Conservation (phyloP, 2,797 vertebrate genomes). For the Sebastes goodei region DNA sequence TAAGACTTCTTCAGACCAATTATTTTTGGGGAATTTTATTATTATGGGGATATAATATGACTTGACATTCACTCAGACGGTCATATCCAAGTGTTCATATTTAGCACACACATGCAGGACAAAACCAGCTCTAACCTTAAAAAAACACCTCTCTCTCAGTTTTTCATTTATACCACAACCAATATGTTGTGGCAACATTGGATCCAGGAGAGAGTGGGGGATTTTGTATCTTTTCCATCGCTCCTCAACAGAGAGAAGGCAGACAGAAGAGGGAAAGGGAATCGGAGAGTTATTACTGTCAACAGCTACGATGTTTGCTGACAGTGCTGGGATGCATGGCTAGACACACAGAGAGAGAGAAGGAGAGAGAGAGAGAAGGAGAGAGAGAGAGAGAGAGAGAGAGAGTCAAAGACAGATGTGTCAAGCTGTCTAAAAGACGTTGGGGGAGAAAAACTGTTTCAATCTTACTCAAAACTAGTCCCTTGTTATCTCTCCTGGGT, state of each 20-base stretch:
- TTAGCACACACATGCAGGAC: not conserved
- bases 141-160: not conserved
- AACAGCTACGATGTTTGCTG: constrained; percentile 34
- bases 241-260: not conserved
- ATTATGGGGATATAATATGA: not conserved
- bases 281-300: constrained; percentile 43
- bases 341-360: not conserved
- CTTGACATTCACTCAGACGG: not conserved
- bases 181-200: constrained; percentile 12
- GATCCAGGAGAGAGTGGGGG: not conserved
- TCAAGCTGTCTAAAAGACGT: not conserved
- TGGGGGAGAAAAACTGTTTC: not conserved
- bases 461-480: not conserved
- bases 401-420: not conserved
- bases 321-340: constrained; percentile 8
- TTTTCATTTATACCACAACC: not conserved
- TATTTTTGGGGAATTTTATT: not conserved
- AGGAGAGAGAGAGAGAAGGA: not conserved
- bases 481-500: not conserved
- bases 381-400: not conserved
- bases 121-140: not conserved
- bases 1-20: not conserved
- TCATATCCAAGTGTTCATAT: not conserved
- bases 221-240: not conserved
- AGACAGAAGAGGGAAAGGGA: not conserved